Evolutionary conservation across 2,797 vertebrate genomes (phyloP), one percentile per base, ranked within the genome.

Genomic region (Steatocranus sp.): DNA sequence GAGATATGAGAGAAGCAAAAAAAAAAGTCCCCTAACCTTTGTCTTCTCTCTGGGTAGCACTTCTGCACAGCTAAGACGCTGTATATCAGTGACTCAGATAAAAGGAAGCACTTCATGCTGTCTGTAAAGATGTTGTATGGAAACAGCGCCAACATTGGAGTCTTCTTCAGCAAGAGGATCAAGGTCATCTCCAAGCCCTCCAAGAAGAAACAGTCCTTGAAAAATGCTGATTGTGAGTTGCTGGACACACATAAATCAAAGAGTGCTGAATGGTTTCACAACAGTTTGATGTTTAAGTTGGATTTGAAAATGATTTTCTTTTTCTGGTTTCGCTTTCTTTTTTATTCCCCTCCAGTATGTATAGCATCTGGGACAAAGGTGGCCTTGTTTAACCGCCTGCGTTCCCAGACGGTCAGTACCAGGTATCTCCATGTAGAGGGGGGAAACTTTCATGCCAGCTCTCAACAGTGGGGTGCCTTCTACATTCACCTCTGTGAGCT

Each of bases 41-140:
- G 1, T 68, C 6, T 87, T 76, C 76, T 18, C 43, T 50, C 38
- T 20, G 6, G 7, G 56, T 93, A 99, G 98, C 98, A 99, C 95
- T 99, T 99, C 96, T 99, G 98, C 97, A 99, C 98, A 94, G 98
- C 98, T 95, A 99, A 99, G 97, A 99, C 98, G 61, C 97, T 99
- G 96, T 99, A 99, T 99, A 97, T 99, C 98, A 99, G 98, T 51
- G 98, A 99, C 95, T 99, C 98, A 10, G 98, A 99, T 97, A 99
- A 99, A 95, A 97, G 98, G 96, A 99, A 99, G 96, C 98, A 99
- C 97, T 99, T 99, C 98, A 99, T 99, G 98, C 96, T 99, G 94
- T 99, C 98, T 0, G 98, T 99, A 83, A 99, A 99, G 96, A 99
- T 99, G 98, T 98, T 99, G 93, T 99, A 99, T 84, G 98, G 98